phyloP scores from a whole-genome alignment of 2,797 vertebrate genomes.

The Morus bassanus region DNA sequence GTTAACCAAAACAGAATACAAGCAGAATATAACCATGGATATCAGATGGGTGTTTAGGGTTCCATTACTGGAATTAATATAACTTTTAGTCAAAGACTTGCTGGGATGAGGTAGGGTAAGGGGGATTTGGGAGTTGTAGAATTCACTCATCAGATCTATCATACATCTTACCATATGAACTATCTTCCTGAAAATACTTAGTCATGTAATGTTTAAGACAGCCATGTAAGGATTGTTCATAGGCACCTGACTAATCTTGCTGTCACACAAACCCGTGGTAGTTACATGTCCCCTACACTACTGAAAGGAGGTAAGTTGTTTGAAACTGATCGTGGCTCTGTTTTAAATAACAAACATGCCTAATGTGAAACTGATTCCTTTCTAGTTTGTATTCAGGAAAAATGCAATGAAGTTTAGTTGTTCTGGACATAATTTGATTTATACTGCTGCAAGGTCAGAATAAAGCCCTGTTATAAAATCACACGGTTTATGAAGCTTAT shows the following conservation, averaged over 20 bases:
- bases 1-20: neutral
- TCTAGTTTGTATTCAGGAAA: neutral
- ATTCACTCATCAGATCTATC: neutral
- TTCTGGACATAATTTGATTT: neutral
- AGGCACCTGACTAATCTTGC: neutral
- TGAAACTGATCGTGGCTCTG: neutral
- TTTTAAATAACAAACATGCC: neutral
- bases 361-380: neutral
- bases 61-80: neutral
- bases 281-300: neutral
- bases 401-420: neutral
- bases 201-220: neutral
- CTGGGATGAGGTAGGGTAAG: neutral
- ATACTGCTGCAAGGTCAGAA: neutral
- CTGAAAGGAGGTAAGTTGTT: neutral
- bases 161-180: neutral
- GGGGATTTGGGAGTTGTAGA: neutral
- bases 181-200: neutral
- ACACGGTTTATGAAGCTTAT: neutral
- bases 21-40: neutral
- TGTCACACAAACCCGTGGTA: neutral
- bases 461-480: constrained; percentile 1
- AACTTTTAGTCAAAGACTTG: neutral
- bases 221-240: neutral
- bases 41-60: neutral